phyloP scores from a whole-genome alignment of 2,888 invertebrate species.

The Callinectes sapidus region DNA sequence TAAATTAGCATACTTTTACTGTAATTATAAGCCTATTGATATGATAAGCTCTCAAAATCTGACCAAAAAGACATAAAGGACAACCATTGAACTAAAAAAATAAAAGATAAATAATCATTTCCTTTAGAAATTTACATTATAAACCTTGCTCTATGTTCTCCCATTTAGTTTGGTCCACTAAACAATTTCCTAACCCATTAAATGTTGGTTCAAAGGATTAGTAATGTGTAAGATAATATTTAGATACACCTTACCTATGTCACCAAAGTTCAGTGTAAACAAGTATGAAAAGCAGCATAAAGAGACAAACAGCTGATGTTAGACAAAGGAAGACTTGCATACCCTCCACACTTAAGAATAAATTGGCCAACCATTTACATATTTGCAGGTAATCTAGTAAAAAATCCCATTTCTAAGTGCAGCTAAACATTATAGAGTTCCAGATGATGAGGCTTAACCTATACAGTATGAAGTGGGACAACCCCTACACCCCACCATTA shows the following conservation, averaged over 20 bases:
- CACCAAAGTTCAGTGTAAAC: not conserved
- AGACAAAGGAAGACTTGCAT: conserved; percentile 17
- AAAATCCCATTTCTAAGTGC: not conserved
- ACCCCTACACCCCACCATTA: not conserved
- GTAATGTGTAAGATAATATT: not conserved
- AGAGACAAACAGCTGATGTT: not conserved
- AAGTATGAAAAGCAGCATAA: not conserved
- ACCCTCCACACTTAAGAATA: not conserved
- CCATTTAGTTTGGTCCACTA: not conserved
- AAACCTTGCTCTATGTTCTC: not conserved
- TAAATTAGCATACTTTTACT: too few relatives aligned
- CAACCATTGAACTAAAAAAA: not conserved
- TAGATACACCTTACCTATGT: not conserved
- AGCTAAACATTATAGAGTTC: not conserved
- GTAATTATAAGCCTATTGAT: too few relatives aligned
- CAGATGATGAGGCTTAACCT: not conserved
- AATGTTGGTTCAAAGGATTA: not conserved
- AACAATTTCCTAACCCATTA: not conserved
- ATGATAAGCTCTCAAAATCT: too few relatives aligned
- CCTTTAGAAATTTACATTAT: not conserved
- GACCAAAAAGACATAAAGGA: too few relatives aligned
- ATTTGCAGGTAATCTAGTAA: not conserved
- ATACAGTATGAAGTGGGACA: not conserved
- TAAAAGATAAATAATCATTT: not conserved
- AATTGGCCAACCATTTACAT: not conserved